These are phyloP conservation scores for Apamea epomidion DNA, from an alignment of 2,888 invertebrate species.

Conservation along the genomic window DNA sequence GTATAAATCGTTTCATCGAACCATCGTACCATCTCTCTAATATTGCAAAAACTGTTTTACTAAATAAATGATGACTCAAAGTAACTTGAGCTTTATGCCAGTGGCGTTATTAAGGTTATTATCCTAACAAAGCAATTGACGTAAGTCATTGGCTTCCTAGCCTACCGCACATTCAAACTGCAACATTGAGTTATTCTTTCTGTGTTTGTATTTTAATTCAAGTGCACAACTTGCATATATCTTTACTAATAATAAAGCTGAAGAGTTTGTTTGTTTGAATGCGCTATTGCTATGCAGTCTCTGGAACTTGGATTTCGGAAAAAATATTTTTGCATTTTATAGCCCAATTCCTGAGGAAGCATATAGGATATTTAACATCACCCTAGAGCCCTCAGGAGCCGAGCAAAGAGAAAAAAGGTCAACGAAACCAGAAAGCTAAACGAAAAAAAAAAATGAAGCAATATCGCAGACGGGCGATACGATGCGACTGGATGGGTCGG, in stretches of 20 bases:
- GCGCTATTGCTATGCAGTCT: background rate
- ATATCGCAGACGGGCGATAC: background rate
- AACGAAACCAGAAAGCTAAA: background rate
- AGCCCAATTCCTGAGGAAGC: background rate
- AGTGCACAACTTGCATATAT: background rate
- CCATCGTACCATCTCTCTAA: conserved; percentile 5
- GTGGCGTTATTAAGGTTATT: conserved; percentile 53
- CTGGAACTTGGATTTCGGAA: too few relatives aligned
- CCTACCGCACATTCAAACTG: conserved; percentile 35
- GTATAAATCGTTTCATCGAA: conserved; percentile 6
- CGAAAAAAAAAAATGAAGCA: too few relatives aligned
- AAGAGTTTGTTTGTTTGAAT: background rate
- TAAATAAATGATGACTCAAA: conserved; percentile 57
- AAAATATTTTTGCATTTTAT: background rate
- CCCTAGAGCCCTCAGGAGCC: background rate
- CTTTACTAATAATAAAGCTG: background rate
- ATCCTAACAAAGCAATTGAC: conserved; percentile 58
- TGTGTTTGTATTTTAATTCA: conserved; percentile 9
- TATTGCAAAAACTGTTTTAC: conserved; percentile 36
- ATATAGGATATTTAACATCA: background rate
- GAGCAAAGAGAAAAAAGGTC: background rate
- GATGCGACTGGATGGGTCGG: background rate
- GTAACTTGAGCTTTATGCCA: conserved; percentile 58
- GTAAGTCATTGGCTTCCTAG: conserved; percentile 50
- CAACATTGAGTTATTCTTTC: conserved; percentile 24